These are phyloP conservation scores for Agrochola circellaris DNA, from an alignment of 2,888 invertebrate genomes.

Conservation along the genomic window DNA sequence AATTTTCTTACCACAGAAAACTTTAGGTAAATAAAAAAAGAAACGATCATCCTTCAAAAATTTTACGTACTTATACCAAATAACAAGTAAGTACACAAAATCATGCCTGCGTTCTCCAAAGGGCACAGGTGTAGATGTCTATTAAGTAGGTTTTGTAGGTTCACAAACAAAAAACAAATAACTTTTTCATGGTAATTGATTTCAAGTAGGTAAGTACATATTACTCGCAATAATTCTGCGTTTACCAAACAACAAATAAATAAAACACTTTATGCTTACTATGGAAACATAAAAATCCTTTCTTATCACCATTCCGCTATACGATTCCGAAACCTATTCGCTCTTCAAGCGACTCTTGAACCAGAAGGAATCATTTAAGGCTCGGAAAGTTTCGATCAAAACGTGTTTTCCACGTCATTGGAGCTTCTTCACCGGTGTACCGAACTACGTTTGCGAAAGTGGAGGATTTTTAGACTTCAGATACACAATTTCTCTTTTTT, in stretches of 20 bases:
- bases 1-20: too few relatives aligned
- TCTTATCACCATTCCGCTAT: constrained; percentile 58
- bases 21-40: too few relatives aligned
- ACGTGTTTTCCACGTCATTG: constrained; percentile 74
- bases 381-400: constrained; percentile 70
- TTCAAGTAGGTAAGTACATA: background rate
- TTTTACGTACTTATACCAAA: too few relatives aligned
- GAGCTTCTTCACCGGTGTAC: constrained; percentile 57
- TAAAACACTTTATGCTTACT: constrained; percentile 30
- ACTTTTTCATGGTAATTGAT: background rate
- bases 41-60: too few relatives aligned
- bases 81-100: too few relatives aligned
- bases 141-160: too few relatives aligned
- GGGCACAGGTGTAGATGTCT: too few relatives aligned
- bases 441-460: constrained; percentile 34
- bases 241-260: constrained; percentile 2
- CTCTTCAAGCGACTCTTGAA: constrained; percentile 65
- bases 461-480: background rate
- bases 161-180: background rate
- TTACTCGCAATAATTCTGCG: background rate
- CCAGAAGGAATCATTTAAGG: constrained; percentile 71
- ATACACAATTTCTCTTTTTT: too few relatives aligned
- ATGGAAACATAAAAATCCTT: constrained; percentile 32
- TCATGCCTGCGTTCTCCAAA: too few relatives aligned
- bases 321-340: constrained; percentile 57